These are phyloP conservation scores for Heliconius melpomene DNA, from an alignment of 1,140 invertebrate genomes.

Conservation along the genomic window DNA sequence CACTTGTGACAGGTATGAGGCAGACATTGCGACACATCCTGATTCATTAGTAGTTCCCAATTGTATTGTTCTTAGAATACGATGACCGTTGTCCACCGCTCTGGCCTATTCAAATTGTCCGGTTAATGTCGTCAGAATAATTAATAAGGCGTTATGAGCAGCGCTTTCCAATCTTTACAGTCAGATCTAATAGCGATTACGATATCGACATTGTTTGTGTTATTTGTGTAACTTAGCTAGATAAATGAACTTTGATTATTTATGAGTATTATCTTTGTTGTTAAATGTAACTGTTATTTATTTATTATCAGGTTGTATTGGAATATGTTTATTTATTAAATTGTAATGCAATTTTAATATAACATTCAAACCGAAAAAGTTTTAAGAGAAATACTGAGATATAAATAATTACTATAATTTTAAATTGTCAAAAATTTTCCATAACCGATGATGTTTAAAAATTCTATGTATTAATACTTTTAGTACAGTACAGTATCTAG, in stretches of 20 bases:
- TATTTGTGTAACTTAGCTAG: background rate
- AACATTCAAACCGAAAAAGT: no score
- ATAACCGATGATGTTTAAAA: no score
- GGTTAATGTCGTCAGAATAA: constrained; percentile 63
- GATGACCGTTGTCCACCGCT: constrained; percentile 58
- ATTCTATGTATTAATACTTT: no score
- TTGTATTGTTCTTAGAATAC: constrained; percentile 72
- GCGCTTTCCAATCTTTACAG: constrained; percentile 54
- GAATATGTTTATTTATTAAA: no score
- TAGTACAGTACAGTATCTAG: no score
- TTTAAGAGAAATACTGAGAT: no score
- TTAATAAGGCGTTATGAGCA: constrained; percentile 57
- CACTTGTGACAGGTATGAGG: constrained; percentile 43
- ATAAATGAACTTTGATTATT: background rate
- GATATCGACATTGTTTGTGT: background rate
- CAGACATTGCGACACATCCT: constrained; percentile 52
- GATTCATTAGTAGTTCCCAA: constrained; percentile 70
- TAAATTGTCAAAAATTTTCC: no score
- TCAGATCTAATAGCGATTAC: constrained; percentile 15
- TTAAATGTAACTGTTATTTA: no score
- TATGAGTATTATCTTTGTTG: background rate
- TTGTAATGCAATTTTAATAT: no score
- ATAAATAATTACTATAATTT: no score
- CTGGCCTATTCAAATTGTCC: constrained; percentile 53
- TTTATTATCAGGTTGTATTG: no score